Evolutionary conservation across 2,888 invertebrate species (phyloP), one percentile per base, ranked within the genome.

Genomic region (Schrankia costaestrigalis): DNA sequence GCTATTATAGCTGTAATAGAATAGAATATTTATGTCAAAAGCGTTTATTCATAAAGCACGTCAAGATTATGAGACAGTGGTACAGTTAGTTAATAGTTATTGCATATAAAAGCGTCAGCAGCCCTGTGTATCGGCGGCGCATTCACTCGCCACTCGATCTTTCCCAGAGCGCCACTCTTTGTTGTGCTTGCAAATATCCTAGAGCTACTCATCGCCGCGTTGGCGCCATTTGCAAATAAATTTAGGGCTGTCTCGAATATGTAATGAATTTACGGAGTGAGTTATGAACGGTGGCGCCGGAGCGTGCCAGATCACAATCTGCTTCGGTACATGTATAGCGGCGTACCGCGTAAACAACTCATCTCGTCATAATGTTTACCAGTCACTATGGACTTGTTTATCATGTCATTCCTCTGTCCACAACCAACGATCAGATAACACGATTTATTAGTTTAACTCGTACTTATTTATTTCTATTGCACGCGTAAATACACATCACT

Each of bases 171-270:
- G 49, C 50, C 40, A 56, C 63, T 66, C 71, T 74, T 72, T 75
- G 69, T 76, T 74, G 71, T 71, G 71, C 63, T 77, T 75, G 71
- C 70, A 72, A 76, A 74, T 77, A 68, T 72, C 71, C 72, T 78
- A 78, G 79, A 69, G 68, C 71, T 60, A 70, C 68, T 71, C 73
- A 74, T 77, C 82, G 78, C 69, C 70, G 45, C 64, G 63, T 69
- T 74, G 85, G 85, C 86, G 85, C 85, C 86, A 71, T 72, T 75
- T 66, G 75, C 75, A 75, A 78, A 86, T 86, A 85, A 84, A 86
- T 84, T 83, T 81, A 79, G 80, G 82, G 76, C 77, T 79, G 84
- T 79, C 79, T 78, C 75, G 68, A 65, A 73, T 71, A 78, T 81
- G 74, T 79, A 78, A 79, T 81, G 78, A 85, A 84, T 81, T 80